Percentiles rank a stretch among this genome's conserved stretches.
These are phyloP conservation scores for Ictalurus punctatus DNA, from an alignment of 2,113 vertebrate genomes.

Conservation along the genomic window DNA sequence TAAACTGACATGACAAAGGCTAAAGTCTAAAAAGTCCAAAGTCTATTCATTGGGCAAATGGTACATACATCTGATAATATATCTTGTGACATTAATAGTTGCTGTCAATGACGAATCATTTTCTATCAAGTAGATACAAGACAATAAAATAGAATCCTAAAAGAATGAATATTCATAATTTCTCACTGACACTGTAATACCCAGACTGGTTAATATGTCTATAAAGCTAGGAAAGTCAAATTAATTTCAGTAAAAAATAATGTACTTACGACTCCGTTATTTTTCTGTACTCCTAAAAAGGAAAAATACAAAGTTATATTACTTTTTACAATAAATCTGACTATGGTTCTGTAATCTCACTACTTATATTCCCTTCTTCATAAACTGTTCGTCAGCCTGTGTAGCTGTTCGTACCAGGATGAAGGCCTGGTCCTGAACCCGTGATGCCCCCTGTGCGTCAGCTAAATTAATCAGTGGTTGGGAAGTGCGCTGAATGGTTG, in stretches of 20 bases:
- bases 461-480: conserved; percentile 64
- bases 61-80: neutral
- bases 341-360: neutral
- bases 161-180: neutral
- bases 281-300: conserved; percentile 73
- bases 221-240: neutral
- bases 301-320: neutral
- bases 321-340: neutral
- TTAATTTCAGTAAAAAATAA: neutral
- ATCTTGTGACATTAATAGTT: neutral
- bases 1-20: neutral
- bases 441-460: conserved; percentile 60
- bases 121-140: neutral
- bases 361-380: neutral
- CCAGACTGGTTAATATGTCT: neutral
- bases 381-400: neutral
- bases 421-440: conserved; percentile 71
- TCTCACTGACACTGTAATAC: neutral
- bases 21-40: neutral
- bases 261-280: conserved; percentile 67
- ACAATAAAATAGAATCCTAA: neutral
- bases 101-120: neutral
- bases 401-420: conserved; percentile 61
- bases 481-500: conserved; percentile 62
- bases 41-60: neutral